phyloP scores from a whole-genome alignment of 2,888 invertebrate species.

The Oligia latruncula region DNA sequence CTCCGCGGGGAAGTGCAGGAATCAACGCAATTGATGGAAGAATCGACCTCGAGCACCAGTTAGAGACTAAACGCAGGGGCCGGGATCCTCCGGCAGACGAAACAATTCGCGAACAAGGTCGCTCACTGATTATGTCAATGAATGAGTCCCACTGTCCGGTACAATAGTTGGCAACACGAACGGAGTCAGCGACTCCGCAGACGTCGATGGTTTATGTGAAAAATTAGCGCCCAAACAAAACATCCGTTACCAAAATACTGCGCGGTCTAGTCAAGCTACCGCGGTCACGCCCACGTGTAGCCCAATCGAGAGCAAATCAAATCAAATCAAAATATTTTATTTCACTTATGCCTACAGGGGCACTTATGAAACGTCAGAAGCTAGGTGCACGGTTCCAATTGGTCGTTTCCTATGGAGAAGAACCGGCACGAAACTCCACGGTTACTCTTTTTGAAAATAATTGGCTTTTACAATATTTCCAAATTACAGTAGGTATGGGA shows the following conservation, averaged over 20 bases:
- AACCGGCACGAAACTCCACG: no score
- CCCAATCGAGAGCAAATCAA: conserved; percentile 1
- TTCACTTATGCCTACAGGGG: no score
- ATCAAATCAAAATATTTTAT: no score
- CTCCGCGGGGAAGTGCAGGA: conserved; percentile 40
- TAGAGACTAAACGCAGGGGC: conserved; percentile 49
- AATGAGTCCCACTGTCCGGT: conserved; percentile 41
- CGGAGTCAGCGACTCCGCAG: conserved; percentile 15
- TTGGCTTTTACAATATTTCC: no score
- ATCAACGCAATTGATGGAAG: conserved; percentile 56
- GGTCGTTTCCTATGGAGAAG: no score
- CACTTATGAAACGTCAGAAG: no score
- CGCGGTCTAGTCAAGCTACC: conserved; percentile 18
- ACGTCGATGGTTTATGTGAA: conserved; percentile 50
- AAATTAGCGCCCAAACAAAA: conserved; percentile 57
- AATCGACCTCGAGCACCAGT: conserved; percentile 59
- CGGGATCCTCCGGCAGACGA: conserved; percentile 63
- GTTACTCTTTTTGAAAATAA: no score
- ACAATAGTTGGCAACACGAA: conserved; percentile 40
- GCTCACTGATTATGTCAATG: conserved; percentile 51
- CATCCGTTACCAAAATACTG: conserved; percentile 66
- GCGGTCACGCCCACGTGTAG: background rate
- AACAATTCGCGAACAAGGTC: conserved; percentile 72
- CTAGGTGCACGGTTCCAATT: no score
- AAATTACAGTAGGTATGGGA: no score